These are phyloP conservation scores for Chrysomallon squamiferum DNA, from an alignment of 1,140 invertebrate species.

Conservation along the genomic window DNA sequence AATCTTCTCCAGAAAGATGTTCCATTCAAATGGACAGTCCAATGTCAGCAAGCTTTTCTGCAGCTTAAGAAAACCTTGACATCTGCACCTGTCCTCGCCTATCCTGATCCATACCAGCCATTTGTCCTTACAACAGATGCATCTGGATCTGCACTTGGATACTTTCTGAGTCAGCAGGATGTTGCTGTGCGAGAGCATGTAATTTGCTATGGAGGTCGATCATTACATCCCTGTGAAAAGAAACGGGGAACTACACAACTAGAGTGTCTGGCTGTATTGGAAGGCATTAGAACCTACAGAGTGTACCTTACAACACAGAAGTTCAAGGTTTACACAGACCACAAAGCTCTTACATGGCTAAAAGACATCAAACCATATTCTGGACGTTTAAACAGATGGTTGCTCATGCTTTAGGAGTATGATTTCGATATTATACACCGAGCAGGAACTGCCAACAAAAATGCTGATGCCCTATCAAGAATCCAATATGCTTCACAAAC, in stretches of 20 bases:
- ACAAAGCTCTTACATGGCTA: slow-evolving; percentile 65
- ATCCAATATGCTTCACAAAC: too few relatives aligned
- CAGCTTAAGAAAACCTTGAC: slow-evolving; percentile 13
- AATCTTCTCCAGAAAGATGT: slow-evolving; percentile 12
- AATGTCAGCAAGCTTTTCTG: slow-evolving; percentile 18
- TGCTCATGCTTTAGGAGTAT: background rate
- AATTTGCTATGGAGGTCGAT: background rate
- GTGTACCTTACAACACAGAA: slow-evolving; percentile 64
- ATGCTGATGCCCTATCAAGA: background rate
- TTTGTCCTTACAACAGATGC: background rate
- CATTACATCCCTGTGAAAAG: background rate
- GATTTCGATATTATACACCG: background rate
- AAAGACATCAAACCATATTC: slow-evolving; percentile 57
- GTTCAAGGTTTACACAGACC: slow-evolving; percentile 67
- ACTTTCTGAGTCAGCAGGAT: background rate
- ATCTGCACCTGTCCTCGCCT: background rate
- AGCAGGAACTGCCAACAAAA: slow-evolving; percentile 1
- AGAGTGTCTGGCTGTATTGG: background rate
- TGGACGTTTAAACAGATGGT: background rate
- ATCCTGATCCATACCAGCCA: background rate
- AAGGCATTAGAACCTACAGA: too few relatives aligned
- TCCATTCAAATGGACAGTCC: slow-evolving; percentile 15
- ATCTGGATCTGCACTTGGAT: background rate
- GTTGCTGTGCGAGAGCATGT: background rate
- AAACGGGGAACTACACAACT: background rate